Conservation (phyloP, 2,888 invertebrate genomes). For the Herminia tarsipennalis region DNA sequence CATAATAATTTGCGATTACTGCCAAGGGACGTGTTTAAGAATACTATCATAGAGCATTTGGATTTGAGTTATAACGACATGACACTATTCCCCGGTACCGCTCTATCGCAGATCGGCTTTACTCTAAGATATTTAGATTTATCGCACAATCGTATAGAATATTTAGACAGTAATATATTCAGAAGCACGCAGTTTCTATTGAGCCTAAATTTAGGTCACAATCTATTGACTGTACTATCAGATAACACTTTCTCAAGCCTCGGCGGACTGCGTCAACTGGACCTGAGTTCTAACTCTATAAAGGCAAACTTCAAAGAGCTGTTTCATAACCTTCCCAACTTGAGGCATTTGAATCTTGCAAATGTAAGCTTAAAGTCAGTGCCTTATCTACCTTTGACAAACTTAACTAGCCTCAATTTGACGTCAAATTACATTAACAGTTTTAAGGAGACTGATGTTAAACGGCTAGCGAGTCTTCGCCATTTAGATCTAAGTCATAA, state of each 20-base stretch:
- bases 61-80: slow-evolving; percentile 93
- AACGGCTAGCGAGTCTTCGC: slow-evolving; percentile 89
- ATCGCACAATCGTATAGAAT: slow-evolving; percentile 92
- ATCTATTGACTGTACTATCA: slow-evolving; percentile 93
- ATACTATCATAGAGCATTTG: slow-evolving; percentile 91
- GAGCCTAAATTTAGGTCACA: slow-evolving; percentile 91
- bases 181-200: slow-evolving; percentile 92
- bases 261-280: slow-evolving; percentile 91
- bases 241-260: slow-evolving; percentile 95
- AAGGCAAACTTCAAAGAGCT: slow-evolving; percentile 95
- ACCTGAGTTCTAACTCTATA: slow-evolving; percentile 92
- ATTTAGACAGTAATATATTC: slow-evolving; percentile 95
- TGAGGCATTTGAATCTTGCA: slow-evolving; percentile 91
- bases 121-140: slow-evolving; percentile 92
- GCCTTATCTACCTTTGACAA: slow-evolving; percentile 91
- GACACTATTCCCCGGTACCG: slow-evolving; percentile 91
- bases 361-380: slow-evolving; percentile 91
- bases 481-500: slow-evolving; percentile 92
- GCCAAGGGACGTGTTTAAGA: slow-evolving; percentile 92
- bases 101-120: slow-evolving; percentile 91
- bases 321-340: slow-evolving; percentile 93
- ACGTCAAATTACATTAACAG: slow-evolving; percentile 91
- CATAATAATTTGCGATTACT: slow-evolving; percentile 90
- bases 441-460: slow-evolving; percentile 89
- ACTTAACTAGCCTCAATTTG: slow-evolving; percentile 92